These are phyloP conservation scores for Karalla daura DNA, from an alignment of 2,797 vertebrate genomes.

Conservation along the genomic window DNA sequence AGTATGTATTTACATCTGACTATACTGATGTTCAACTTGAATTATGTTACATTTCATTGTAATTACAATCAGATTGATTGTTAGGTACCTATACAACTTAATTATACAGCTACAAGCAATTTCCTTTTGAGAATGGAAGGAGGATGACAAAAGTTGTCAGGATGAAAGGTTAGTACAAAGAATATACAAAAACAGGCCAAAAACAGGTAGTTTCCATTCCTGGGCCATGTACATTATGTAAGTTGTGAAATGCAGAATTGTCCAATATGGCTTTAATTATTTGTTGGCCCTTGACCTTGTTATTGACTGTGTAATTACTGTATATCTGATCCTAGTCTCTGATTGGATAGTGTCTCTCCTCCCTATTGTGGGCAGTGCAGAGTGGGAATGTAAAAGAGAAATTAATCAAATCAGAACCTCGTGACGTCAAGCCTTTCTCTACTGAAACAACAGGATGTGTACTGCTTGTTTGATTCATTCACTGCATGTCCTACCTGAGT, in stretches of 20 bases:
- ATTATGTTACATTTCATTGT: no score
- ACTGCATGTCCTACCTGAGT: background rate
- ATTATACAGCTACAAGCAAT: no score
- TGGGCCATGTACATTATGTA: background rate
- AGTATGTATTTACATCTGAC: no score
- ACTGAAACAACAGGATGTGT: background rate
- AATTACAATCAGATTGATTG: no score
- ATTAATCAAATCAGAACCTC: constrained; percentile 1
- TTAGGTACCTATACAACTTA: no score
- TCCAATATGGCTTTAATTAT: background rate
- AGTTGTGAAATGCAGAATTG: background rate
- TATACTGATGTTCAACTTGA: no score
- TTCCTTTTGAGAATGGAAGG: no score
- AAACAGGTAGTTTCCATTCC: background rate
- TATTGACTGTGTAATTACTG: background rate
- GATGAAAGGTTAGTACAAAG: no score
- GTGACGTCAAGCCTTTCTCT: background rate
- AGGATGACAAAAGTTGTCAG: no score
- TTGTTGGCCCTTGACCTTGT: background rate
- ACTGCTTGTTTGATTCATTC: constrained; percentile 12
- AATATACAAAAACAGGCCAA: background rate
- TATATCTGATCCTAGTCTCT: background rate
- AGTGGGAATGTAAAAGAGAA: background rate
- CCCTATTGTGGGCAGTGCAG: background rate
- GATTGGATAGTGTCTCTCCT: background rate